Percentiles rank a stretch among this genome's conserved stretches.
Conservation (phyloP, 2,888 invertebrate genomes). For the Clepsis dumicolana region DNA sequence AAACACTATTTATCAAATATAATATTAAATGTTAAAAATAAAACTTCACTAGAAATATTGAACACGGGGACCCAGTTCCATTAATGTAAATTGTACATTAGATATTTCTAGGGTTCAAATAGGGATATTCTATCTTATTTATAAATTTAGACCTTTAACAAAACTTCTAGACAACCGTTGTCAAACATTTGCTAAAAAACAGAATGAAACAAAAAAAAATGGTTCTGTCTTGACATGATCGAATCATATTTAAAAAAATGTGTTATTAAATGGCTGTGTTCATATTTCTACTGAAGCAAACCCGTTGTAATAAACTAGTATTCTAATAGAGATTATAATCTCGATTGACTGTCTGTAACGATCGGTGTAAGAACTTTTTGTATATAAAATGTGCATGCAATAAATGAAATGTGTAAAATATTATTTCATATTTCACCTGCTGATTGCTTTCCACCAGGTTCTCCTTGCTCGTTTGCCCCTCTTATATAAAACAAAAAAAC, state of each 20-base stretch:
- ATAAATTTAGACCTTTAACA: background rate
- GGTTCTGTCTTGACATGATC: background rate
- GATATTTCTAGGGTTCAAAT: too few species aligned
- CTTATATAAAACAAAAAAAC: too few species aligned
- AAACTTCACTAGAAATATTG: conserved; percentile 17
- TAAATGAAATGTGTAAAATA: conserved; percentile 24
- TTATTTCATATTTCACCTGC: conserved; percentile 13
- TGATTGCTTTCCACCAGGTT: background rate
- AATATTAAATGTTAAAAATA: conserved; percentile 5
- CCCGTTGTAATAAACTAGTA: conserved; percentile 23
- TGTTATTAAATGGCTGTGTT: background rate
- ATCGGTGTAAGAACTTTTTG: conserved; percentile 32
- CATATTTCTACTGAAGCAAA: conserved; percentile 26
- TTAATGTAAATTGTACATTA: background rate
- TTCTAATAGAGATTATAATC: conserved; percentile 38
- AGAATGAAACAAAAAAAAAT: background rate
- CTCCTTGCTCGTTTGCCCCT: too few species aligned
- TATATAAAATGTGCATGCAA: conserved; percentile 37
- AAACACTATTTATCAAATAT: background rate
- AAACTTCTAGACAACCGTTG: background rate
- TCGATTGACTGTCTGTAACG: conserved; percentile 39
- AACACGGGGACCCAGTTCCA: background rate
- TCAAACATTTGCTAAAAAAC: background rate
- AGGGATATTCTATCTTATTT: background rate
- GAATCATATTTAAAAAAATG: background rate